These are phyloP conservation scores for Gallinago solitaria DNA, from an alignment of 2,797 vertebrate species.

Conservation along the genomic window DNA sequence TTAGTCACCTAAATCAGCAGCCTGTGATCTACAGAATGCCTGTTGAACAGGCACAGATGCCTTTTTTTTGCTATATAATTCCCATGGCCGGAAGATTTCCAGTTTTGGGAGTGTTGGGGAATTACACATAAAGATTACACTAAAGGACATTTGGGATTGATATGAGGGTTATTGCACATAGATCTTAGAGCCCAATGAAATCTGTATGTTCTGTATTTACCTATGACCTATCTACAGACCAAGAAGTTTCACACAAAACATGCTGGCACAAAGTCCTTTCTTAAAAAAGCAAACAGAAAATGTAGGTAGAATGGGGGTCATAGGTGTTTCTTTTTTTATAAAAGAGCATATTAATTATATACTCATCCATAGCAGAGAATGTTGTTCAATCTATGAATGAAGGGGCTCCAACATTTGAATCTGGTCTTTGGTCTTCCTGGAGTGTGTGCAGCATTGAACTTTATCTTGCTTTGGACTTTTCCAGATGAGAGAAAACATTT, in stretches of 20 bases:
- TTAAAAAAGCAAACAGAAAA: not conserved
- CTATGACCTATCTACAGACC: not conserved
- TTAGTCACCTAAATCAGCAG: not conserved
- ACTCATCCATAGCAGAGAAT: not conserved
- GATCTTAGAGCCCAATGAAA: not conserved
- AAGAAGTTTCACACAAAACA: not conserved
- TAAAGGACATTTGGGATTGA: not conserved
- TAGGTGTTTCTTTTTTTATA: not conserved
- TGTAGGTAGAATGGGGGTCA: not conserved
- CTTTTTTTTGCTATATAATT: not conserved
- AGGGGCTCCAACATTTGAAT: not conserved
- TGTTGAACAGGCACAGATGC: not conserved
- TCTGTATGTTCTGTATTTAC: not conserved
- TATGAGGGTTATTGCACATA: fast-evolving
- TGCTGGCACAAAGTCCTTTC: not conserved
- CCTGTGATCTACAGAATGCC: not conserved
- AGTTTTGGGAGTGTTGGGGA: not conserved
- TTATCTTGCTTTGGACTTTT: not conserved
- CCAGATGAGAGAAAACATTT: not conserved
- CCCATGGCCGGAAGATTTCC: not conserved
- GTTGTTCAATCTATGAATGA: not conserved
- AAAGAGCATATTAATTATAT: not conserved
- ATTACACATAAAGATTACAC: not conserved
- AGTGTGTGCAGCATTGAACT: not conserved
- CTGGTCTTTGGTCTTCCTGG: not conserved